Percentiles rank a stretch among this genome's conserved stretches.
These are phyloP conservation scores for Teleogryllus occipitalis DNA, from an alignment of 1,140 invertebrate genomes.

Conservation along the genomic window DNA sequence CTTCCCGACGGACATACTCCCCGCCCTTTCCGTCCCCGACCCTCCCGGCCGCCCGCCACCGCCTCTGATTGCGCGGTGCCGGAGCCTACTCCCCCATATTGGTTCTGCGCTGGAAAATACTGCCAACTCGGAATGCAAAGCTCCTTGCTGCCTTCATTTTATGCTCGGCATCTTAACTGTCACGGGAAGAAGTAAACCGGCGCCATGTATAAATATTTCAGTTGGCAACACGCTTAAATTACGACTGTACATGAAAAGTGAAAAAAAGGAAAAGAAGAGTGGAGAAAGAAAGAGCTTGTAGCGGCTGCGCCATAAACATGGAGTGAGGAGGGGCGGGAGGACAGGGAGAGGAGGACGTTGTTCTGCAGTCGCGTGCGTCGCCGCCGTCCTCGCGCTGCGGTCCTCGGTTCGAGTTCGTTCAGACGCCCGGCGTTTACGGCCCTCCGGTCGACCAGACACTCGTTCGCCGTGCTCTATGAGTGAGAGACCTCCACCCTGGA, in stretches of 20 bases:
- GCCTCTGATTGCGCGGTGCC: background rate
- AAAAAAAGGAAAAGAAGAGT: background rate
- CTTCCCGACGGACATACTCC: background rate
- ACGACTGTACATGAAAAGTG: conserved; percentile 1
- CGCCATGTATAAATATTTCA: conserved; percentile 5
- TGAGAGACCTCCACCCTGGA: too few relatives aligned
- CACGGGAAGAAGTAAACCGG: conserved; percentile 3
- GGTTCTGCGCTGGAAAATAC: background rate
- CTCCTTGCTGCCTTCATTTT: background rate
- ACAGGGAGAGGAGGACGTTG: background rate
- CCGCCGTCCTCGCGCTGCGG: too few relatives aligned
- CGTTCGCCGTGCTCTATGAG: too few relatives aligned
- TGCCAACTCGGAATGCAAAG: conserved; percentile 3
- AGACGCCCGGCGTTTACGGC: too few relatives aligned
- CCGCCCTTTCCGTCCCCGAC: background rate
- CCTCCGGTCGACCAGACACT: too few relatives aligned
- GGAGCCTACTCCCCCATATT: background rate
- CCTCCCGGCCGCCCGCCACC: background rate
- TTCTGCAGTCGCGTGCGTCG: background rate
- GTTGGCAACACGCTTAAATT: conserved; percentile 4
- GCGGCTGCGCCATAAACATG: background rate
- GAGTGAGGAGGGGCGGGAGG: background rate
- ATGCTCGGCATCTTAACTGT: background rate
- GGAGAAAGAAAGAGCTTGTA: background rate
- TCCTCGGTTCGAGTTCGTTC: too few relatives aligned